These are phyloP conservation scores for Thera britannica DNA, from an alignment of 2,888 invertebrate species.

Conservation along the genomic window DNA sequence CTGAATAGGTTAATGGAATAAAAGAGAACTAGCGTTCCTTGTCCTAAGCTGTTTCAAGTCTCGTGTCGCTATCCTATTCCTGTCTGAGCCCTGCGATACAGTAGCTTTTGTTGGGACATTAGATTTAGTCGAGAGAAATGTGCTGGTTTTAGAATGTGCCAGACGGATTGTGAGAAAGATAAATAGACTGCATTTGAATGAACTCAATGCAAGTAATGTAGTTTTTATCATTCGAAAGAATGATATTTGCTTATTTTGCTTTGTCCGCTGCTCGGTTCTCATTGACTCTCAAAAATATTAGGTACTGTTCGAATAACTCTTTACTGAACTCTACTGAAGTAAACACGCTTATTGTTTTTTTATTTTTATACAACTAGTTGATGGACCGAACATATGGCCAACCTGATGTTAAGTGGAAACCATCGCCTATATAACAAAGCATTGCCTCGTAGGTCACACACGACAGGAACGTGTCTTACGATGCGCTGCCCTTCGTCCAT, in stretches of 20 bases:
- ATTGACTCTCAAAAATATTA: neutral
- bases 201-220: constrained; percentile 3
- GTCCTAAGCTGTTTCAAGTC: constrained; percentile 21
- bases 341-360: too few species aligned
- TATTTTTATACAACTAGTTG: too few species aligned
- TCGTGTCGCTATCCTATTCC: constrained; percentile 43
- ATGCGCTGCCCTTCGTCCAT: too few species aligned
- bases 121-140: constrained; percentile 40
- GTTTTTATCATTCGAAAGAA: neutral
- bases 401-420: too few species aligned
- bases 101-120: constrained; percentile 37
- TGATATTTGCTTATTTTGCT: neutral
- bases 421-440: too few species aligned
- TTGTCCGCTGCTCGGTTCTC: neutral
- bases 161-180: constrained; percentile 33
- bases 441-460: too few species aligned
- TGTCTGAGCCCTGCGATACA: constrained; percentile 44
- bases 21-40: constrained; percentile 13
- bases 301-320: too few species aligned
- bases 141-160: constrained; percentile 31
- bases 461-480: too few species aligned
- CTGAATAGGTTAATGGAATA: neutral
- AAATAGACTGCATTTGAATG: constrained; percentile 11
- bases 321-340: too few species aligned
- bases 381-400: too few species aligned